Evolutionary conservation across 2,797 vertebrate genomes (phyloP), one percentile per base, ranked within the genome.

Genomic region (Siniperca obscura): DNA sequence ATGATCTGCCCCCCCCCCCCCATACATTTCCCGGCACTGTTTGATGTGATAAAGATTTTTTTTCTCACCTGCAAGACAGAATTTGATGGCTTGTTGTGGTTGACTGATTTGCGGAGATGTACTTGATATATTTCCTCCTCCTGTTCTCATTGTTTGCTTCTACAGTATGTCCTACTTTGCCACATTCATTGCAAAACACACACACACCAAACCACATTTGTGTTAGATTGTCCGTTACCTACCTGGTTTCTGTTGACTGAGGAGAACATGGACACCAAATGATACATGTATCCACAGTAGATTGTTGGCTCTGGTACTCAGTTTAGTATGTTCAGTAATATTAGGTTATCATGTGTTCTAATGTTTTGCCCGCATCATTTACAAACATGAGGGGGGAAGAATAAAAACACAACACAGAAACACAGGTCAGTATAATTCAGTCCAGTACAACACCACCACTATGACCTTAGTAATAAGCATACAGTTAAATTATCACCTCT

Each of bases 1-100:
- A 90, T 76, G 80, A 89, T 87, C 74, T 72, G 13, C n/a, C n/a
- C n/a, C 34, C 17, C 60, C 42, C 75, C 25, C 64, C 17, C 73
- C 68, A 64, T 46, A 65, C 70, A 17, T 77, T 70, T 83, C 84
- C 77, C 42, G 19, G 62, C 74, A 53, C 52, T 77, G 36, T 82
- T 85, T 80, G 76, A 89, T 71, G 62, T 82, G 52, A 68, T 70
- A 77, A 72, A 75, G 42, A 68, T 74, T 69, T 84, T 70, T 61
- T 70, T 38, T n/a, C 81, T 61, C 75, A 87, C 82, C 70, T 75
- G 55, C 48, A 25, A 57, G 44, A 61, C 46, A 62, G 38, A 71
- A 82, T 74, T 48, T 81, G 44, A 87, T 71, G 76, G 64, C 38
- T 77, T 83, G 70, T 84, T 81, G 80, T 82, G 71, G 78, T 60